Conservation (phyloP, 2,113 vertebrate genomes). For the Hypocryptadius cinnamomeus region DNA sequence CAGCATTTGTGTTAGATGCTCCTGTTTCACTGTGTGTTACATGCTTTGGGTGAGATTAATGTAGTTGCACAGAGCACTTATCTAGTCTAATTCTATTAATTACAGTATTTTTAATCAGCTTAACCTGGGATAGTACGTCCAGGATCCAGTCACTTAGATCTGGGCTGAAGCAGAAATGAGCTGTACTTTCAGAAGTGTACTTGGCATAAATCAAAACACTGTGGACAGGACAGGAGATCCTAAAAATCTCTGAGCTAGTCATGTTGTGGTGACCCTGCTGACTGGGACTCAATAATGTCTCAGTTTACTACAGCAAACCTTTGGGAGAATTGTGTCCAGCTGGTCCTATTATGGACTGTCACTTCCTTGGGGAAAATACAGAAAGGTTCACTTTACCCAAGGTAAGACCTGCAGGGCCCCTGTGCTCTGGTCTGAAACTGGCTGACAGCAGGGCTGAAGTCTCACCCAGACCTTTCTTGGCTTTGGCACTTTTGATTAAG, state of each 20-base stretch:
- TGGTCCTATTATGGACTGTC: neutral
- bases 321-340: neutral
- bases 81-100: neutral
- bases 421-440: neutral
- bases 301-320: neutral
- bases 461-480: neutral
- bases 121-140: neutral
- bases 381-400: neutral
- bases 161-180: neutral
- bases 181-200: neutral
- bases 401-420: neutral
- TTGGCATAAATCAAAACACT: neutral
- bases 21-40: neutral
- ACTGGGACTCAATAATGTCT: neutral
- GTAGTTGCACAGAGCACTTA: neutral
- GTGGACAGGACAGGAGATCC: neutral
- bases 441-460: neutral
- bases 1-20: neutral
- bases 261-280: neutral
- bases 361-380: neutral
- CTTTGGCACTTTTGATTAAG: neutral
- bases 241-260: neutral
- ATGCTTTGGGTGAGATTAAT: neutral
- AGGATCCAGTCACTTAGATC: neutral
- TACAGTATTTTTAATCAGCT: neutral